Evolutionary conservation across 2,113 vertebrate species (phyloP).

Genomic region (Ploceus nigricollis): DNA sequence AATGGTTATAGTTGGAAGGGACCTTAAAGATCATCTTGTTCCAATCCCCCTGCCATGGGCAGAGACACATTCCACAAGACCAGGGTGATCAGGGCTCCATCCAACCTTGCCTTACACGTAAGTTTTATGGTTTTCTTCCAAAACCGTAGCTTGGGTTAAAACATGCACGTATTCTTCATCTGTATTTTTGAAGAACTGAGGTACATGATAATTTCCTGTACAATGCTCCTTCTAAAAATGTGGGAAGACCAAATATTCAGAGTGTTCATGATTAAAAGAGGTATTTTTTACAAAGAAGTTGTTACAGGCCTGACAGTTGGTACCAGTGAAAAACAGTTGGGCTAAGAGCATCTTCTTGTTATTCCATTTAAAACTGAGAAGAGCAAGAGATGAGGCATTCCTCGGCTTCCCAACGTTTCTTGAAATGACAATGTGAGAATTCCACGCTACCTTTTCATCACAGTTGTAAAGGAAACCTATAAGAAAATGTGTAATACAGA

Average conservation of each 20-base stretch:
- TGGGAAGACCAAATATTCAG: background rate
- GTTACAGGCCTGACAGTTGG: background rate
- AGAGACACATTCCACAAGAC: background rate
- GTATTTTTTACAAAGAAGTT: background rate
- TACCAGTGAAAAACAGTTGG: background rate
- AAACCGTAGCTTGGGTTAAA: background rate
- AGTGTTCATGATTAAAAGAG: background rate
- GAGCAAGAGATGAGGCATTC: background rate
- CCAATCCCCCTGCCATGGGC: background rate
- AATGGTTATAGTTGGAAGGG: background rate
- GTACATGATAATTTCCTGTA: background rate
- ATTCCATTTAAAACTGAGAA: background rate
- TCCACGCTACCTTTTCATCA: constrained; percentile 62
- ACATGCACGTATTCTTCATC: background rate
- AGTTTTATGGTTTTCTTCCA: background rate
- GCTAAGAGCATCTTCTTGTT: background rate
- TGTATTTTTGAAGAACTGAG: background rate
- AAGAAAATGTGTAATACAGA: background rate
- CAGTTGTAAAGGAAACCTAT: constrained; percentile 63
- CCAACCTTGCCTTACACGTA: background rate
- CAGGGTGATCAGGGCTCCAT: background rate
- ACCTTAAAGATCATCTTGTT: background rate
- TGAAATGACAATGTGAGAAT: background rate
- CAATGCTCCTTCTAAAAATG: background rate
- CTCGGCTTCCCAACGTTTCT: accelerated